Conservation (phyloP, 2,113 vertebrate genomes). For the Hucho hucho region DNA sequence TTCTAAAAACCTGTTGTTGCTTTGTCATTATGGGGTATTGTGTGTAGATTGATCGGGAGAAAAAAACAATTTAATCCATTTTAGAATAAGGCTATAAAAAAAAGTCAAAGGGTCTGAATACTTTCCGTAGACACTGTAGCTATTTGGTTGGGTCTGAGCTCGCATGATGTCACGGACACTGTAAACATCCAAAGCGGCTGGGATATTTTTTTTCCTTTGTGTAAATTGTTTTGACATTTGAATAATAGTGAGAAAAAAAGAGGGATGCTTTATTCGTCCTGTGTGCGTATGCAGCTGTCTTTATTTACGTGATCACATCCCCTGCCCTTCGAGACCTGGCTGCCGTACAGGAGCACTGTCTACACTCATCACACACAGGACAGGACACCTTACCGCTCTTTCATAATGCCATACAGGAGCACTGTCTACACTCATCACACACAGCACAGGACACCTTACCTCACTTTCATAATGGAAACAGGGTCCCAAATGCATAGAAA, state of each 20-base stretch:
- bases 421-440: neutral
- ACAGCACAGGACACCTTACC: neutral
- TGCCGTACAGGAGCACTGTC: constrained; percentile 23
- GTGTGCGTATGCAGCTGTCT: constrained; percentile 49
- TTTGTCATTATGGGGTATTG: too few species aligned
- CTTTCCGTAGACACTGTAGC: constrained; percentile 35
- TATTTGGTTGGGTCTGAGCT: constrained; percentile 53
- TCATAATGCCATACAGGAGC: constrained; percentile 21
- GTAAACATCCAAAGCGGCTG: constrained; percentile 73
- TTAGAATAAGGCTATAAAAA: too few species aligned
- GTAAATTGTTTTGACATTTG: constrained; percentile 75
- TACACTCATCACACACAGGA: neutral
- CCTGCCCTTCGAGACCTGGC: constrained; percentile 55
- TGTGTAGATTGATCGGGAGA: too few species aligned
- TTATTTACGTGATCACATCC: constrained; percentile 74
- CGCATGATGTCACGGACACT: constrained; percentile 65
- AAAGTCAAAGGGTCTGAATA: too few species aligned
- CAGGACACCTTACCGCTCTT: neutral
- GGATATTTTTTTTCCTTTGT: constrained; percentile 75
- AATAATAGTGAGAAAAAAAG: constrained; percentile 74
- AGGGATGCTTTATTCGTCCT: constrained; percentile 51
- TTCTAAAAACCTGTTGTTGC: too few species aligned
- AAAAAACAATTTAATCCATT: too few species aligned
- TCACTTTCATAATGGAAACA: neutral
- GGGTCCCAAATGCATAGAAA: neutral